Evolutionary conservation across 2,797 vertebrate genomes (phyloP).

Genomic region (Xenentodon cancila): DNA sequence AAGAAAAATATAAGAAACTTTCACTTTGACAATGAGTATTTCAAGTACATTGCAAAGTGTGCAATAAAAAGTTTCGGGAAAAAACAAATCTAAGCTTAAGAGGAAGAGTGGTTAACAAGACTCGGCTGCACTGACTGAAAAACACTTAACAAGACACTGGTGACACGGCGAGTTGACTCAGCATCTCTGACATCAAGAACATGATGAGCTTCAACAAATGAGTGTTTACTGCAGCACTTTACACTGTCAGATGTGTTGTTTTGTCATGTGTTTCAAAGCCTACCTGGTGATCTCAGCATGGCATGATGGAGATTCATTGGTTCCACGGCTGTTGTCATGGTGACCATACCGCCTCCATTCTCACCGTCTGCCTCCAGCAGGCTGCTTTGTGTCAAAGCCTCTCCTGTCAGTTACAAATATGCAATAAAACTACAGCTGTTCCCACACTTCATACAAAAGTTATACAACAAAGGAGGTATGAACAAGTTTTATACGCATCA

Average conservation of each 20-base stretch:
- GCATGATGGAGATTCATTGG: slow-evolving; percentile 90
- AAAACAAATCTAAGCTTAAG: neutral
- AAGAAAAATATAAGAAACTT: no score
- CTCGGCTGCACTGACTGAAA: neutral
- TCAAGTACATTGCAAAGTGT: no score
- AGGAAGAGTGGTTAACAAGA: neutral
- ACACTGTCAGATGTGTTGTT: neutral
- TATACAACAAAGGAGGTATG: neutral
- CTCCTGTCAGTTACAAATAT: slow-evolving; percentile 71
- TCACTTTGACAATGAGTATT: no score
- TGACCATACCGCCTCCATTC: slow-evolving; percentile 85
- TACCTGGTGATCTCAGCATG: slow-evolving; percentile 92
- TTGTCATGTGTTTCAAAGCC: neutral
- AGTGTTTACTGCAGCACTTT: slow-evolving; percentile 7
- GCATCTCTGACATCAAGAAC: slow-evolving; percentile 23
- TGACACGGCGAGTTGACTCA: slow-evolving; percentile 37
- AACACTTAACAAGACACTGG: slow-evolving; percentile 13
- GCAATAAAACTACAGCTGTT: slow-evolving; percentile 18
- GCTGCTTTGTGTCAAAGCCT: slow-evolving; percentile 92
- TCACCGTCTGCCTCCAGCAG: slow-evolving; percentile 91
- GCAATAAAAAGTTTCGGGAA: no score
- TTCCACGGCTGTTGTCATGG: slow-evolving; percentile 88
- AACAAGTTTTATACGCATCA: no score
- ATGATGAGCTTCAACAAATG: slow-evolving; percentile 2
- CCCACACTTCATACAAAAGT: neutral